A percentile compares a stretch with the other conserved stretches of the same genome.
These are phyloP conservation scores for Triplophysa yarkandensis DNA, from an alignment of 2,797 vertebrate genomes.

Conservation along the genomic window DNA sequence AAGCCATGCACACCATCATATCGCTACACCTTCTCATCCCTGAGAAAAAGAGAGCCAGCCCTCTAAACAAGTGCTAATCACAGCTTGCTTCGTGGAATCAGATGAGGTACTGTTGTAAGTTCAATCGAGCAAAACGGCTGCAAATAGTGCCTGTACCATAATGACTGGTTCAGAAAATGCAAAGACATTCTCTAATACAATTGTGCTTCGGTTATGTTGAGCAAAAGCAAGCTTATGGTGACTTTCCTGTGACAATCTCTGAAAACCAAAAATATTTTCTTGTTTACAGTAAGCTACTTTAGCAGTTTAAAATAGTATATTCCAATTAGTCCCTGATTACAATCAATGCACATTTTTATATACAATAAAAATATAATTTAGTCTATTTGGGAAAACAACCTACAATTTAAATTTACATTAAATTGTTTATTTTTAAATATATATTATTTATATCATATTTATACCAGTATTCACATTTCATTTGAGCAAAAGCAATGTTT, in stretches of 20 bases:
- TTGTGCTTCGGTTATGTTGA: constrained; percentile 1
- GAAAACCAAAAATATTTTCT: constrained; percentile 6
- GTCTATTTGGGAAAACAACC: not conserved
- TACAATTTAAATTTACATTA: no score
- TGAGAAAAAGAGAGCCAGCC: not conserved
- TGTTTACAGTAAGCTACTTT: no score
- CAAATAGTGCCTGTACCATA: constrained; percentile 2
- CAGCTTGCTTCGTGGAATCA: constrained; percentile 16
- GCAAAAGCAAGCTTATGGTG: not conserved
- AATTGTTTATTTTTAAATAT: no score
- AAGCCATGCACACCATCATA: not conserved
- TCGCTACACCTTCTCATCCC: not conserved
- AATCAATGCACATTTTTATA: not conserved
- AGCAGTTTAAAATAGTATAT: no score
- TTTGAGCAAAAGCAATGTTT: not conserved
- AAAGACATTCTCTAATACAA: constrained; percentile 16
- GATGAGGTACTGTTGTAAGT: constrained; percentile 33
- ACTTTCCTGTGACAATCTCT: not conserved
- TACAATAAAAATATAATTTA: not conserved
- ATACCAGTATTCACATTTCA: no score
- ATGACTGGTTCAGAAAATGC: constrained; percentile 17
- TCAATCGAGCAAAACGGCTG: constrained; percentile 9
- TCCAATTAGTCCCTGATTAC: not conserved
- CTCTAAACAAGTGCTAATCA: constrained; percentile 24
- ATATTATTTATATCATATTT: no score